Evolutionary conservation across 2,888 invertebrate genomes (phyloP).

Genomic region (Euproctis similis): DNA sequence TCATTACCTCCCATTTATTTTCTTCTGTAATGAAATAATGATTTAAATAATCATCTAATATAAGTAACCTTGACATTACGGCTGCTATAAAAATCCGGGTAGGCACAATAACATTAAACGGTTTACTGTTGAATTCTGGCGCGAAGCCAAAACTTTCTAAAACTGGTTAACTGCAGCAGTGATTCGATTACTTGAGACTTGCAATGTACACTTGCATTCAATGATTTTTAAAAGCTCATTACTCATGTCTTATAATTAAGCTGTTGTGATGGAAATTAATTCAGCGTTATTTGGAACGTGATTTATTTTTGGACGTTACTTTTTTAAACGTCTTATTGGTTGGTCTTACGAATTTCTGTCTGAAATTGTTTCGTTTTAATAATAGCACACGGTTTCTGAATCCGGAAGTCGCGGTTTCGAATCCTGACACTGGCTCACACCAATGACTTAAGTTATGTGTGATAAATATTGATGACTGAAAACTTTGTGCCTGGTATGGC

Average conservation of each 20-base stretch:
- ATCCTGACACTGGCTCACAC: too few relatives aligned
- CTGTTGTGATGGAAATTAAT: conserved; percentile 4
- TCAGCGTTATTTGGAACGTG: too few relatives aligned
- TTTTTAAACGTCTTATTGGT: too few relatives aligned
- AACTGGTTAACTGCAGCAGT: conserved; percentile 49
- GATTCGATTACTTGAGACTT: conserved; percentile 43
- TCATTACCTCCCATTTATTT: too few relatives aligned
- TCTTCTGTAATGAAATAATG: conserved; percentile 1
- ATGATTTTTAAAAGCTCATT: conserved; percentile 23
- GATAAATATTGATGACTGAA: too few relatives aligned
- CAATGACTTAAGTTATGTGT: too few relatives aligned
- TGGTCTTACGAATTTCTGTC: too few relatives aligned
- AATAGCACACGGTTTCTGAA: too few relatives aligned
- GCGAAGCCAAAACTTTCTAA: conserved; percentile 58
- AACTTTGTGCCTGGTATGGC: too few relatives aligned
- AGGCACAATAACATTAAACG: conserved; percentile 36
- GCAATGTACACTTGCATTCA: conserved; percentile 22
- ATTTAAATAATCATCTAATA: conserved; percentile 14
- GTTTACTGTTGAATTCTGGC: conserved; percentile 59
- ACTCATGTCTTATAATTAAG: conserved; percentile 15
- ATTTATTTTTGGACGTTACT: too few relatives aligned
- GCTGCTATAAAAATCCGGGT: conserved; percentile 46
- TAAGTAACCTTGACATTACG: conserved; percentile 52
- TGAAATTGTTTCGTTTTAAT: too few relatives aligned
- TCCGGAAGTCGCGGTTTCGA: too few relatives aligned